These are phyloP conservation scores for Dynastes maya DNA, from an alignment of 2,888 invertebrate genomes.

Conservation along the genomic window DNA sequence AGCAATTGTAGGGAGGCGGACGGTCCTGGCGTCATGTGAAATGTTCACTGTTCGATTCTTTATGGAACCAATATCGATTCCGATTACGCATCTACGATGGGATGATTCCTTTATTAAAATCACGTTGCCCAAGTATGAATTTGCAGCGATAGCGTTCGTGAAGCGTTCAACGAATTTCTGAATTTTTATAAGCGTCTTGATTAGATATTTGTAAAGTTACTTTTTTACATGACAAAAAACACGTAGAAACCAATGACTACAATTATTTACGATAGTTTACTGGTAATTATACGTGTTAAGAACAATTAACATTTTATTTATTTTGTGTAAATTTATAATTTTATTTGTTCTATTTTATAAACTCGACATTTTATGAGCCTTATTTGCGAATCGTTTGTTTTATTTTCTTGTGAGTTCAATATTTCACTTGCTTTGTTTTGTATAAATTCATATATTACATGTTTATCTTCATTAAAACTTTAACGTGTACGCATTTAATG, in stretches of 20 bases:
- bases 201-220: not conserved
- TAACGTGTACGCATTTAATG: too few species aligned
- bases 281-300: too few species aligned
- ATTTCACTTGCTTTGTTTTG: too few species aligned
- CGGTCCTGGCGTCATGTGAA: constrained; percentile 14
- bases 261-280: too few species aligned
- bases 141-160: constrained; percentile 30
- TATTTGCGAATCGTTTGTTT: too few species aligned
- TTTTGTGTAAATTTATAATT: too few species aligned
- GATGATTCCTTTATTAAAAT: constrained; percentile 48
- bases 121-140: constrained; percentile 46
- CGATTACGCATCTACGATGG: constrained; percentile 42
- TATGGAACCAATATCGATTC: constrained; percentile 49
- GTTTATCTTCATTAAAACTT: too few species aligned
- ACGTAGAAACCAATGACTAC: not conserved
- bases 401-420: too few species aligned
- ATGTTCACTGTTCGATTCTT: constrained; percentile 37
- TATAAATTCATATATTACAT: too few species aligned
- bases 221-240: constrained; percentile 20
- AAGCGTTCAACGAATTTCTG: constrained; percentile 7
- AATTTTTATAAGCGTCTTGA: constrained; percentile 25
- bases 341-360: too few species aligned
- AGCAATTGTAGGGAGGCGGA: not conserved
- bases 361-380: too few species aligned
- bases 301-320: too few species aligned